Base-by-base conservation (phyloP, 1,140 invertebrate species). In the Lasaia peninsularis region DNA sequence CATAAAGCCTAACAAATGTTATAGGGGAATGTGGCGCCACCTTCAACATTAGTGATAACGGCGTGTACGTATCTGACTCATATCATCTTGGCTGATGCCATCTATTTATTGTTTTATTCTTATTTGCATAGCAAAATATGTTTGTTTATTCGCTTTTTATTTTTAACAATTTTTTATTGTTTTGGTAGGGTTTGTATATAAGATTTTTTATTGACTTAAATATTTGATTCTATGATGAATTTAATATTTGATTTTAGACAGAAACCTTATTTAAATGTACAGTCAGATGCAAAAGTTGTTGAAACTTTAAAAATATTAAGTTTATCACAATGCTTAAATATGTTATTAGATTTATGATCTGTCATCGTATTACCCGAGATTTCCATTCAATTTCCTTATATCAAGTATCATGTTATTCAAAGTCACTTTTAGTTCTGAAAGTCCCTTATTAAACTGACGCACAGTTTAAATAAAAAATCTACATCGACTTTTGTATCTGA, bases 131-230 rank as follows among this genome's bases (percentile, higher is more conserved):
- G 80, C 78, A 79, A 83, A 78, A 73, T 40, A 70, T 75, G 28
- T 78, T 70, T 67, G 63, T 73, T 72, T 74, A 63, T 69, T 70
- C 68, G 69, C 66, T 69, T 74, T 69, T 72, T 78, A 69, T 73
- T 60, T 70, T 71, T 69, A 74, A 67, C 63, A 70, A 71, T 78
- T 56, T 75, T 69, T 68, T 69, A 67, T 82, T 80, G 69, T 78
- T 75, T 78, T 72, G 61, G 64, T 75, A 77, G 68, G 66, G 63
- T 60, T 65, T 87, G 84, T 87, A 87, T 71, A 87, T 87, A 87
- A 86, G 80, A 84, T 84, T 85, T 85, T 85, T 82, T 60, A 28
- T 63, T 50, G 16, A 64, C 52, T 62, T 56, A 37, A 58, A 40
- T 57, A 37, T 57, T 51, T 58, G 60, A 54, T 62, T 58, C 52